These are phyloP conservation scores for Sternotherus odoratus DNA, from an alignment of 2,797 vertebrate species.

Conservation along the genomic window DNA sequence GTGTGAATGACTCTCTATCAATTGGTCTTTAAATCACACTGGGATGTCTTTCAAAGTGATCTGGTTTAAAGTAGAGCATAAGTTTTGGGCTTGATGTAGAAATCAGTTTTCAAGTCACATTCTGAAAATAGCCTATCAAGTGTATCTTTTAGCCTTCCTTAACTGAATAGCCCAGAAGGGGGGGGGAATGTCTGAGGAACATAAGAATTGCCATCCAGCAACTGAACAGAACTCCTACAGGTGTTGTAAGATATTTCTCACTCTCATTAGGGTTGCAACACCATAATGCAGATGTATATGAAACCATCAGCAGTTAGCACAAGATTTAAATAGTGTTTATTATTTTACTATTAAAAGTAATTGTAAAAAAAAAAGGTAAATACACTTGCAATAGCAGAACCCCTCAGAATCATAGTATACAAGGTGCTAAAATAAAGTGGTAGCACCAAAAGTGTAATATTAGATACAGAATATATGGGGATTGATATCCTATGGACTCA, in stretches of 20 bases:
- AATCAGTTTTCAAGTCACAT: not conserved
- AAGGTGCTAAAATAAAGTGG: not conserved
- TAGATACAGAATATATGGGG: not conserved
- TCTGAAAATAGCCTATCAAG: not conserved
- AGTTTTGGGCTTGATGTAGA: not conserved
- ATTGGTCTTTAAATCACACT: not conserved
- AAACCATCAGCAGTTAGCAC: not conserved
- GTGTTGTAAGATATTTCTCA: not conserved
- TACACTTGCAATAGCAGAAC: not conserved
- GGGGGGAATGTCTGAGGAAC: not conserved
- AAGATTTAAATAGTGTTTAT: not conserved
- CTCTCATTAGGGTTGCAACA: not conserved
- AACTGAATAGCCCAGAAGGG: not conserved
- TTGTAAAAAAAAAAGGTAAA: no score
- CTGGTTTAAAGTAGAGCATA: not conserved
- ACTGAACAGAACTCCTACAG: not conserved
- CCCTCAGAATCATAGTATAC: slow-evolving; percentile 19
- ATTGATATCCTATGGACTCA: not conserved
- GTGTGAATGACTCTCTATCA: not conserved
- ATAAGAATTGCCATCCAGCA: not conserved
- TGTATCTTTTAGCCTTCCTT: not conserved
- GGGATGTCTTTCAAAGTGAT: not conserved
- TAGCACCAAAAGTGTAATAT: not conserved
- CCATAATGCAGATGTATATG: not conserved
- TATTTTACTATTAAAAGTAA: slow-evolving; percentile 5